Evolutionary conservation across 2,113 vertebrate genomes (phyloP).

Genomic region (Ictidomys tridecemlineatus): DNA sequence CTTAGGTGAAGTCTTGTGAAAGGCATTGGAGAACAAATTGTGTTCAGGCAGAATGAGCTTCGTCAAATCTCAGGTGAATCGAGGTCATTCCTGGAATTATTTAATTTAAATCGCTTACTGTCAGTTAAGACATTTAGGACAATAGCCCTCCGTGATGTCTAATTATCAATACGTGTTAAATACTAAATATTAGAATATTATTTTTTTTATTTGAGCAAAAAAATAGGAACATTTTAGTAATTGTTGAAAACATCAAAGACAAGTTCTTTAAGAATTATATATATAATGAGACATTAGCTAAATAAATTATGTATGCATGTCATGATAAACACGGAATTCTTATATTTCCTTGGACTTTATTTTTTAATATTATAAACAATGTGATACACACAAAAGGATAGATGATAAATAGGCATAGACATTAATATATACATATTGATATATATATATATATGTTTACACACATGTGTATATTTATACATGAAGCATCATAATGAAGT

Average conservation of each 20-base stretch:
- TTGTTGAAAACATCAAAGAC: neutral
- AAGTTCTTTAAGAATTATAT: neutral
- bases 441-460: too few species aligned
- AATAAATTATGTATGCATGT: neutral
- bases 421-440: neutral
- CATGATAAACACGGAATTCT: neutral
- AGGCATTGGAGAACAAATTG: constrained; percentile 14
- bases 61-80: constrained; percentile 13
- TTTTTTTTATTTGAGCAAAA: constrained; percentile 38
- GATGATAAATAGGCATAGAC: neutral
- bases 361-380: constrained; percentile 8
- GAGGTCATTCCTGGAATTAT: constrained; percentile 39
- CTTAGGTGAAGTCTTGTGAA: constrained; percentile 29
- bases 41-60: neutral
- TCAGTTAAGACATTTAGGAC: constrained; percentile 35
- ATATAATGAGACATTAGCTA: neutral
- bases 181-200: constrained; percentile 42
- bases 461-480: neutral
- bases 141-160: constrained; percentile 21
- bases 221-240: constrained; percentile 32
- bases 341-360: neutral
- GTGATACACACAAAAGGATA: neutral
- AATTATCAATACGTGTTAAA: neutral
- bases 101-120: constrained; percentile 57
- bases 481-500: neutral